These are phyloP conservation scores for Rhizoglyphus robini DNA, from an alignment of 1,140 invertebrate genomes.

Conservation along the genomic window DNA sequence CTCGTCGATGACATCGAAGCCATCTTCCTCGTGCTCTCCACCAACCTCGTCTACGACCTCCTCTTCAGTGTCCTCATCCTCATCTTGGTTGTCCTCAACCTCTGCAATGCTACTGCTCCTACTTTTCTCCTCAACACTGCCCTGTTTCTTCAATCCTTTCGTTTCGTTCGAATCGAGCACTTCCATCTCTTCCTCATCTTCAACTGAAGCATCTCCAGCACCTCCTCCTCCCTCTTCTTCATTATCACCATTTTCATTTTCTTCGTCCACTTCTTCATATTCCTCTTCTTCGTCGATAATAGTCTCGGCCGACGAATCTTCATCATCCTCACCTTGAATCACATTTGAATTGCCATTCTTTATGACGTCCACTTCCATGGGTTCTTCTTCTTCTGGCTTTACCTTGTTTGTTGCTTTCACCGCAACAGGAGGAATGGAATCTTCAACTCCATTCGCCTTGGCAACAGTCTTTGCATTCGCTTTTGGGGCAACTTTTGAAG, in stretches of 20 bases:
- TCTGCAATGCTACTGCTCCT: neutral
- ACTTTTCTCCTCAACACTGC: too few relatives aligned
- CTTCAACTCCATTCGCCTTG: too few relatives aligned
- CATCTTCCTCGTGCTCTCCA: slow-evolving; percentile 6
- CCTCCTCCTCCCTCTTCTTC: neutral
- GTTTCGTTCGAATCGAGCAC: too few relatives aligned
- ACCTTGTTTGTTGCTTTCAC: neutral
- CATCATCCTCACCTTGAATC: neutral
- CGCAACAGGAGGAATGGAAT: neutral
- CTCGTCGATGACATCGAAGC: slow-evolving; percentile 14
- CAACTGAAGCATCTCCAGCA: neutral
- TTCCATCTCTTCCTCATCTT: neutral
- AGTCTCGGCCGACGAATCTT: slow-evolving; percentile 1
- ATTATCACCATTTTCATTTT: neutral
- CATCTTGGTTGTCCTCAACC: neutral
- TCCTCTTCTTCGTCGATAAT: neutral
- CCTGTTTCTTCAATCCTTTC: too few relatives aligned
- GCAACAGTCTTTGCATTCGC: too few relatives aligned
- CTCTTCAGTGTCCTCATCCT: neutral
- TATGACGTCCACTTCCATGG: neutral
- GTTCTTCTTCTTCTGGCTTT: neutral
- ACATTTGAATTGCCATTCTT: neutral
- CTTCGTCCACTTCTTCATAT: neutral
- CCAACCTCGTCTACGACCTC: neutral
- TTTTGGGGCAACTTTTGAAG: too few relatives aligned